A percentile compares a stretch with the other conserved stretches of the same genome.
Evolutionary conservation across 2,113 vertebrate species (phyloP).

Genomic region (Bagarius yarrelli): DNA sequence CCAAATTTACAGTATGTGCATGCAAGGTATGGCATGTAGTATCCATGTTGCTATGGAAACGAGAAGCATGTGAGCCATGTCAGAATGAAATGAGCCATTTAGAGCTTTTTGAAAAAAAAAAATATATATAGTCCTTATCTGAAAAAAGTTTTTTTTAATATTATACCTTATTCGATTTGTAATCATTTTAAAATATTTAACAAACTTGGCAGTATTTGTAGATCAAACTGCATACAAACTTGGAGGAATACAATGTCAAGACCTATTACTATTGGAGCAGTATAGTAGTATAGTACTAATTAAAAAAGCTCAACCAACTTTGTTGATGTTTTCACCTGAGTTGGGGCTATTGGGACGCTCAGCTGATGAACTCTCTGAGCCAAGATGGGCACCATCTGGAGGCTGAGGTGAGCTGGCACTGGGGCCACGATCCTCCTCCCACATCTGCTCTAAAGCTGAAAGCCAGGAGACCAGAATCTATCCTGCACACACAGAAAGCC

Average conservation of each 20-base stretch:
- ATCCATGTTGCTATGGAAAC: not conserved
- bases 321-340: constrained; percentile 62
- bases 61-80: not conserved
- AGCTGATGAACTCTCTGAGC: constrained; percentile 6
- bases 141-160: too few relatives aligned
- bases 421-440: constrained; percentile 64
- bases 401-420: constrained; percentile 53
- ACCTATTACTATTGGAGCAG: not conserved
- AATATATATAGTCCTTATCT: too few relatives aligned
- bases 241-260: too few relatives aligned
- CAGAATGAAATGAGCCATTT: too few relatives aligned
- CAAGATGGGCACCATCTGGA: constrained; percentile 61
- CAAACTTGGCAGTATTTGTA: too few relatives aligned
- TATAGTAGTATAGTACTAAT: not conserved
- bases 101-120: too few relatives aligned
- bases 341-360: constrained; percentile 29
- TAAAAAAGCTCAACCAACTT: not conserved
- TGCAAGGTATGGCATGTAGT: not conserved
- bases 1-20: not conserved
- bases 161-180: too few relatives aligned
- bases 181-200: too few relatives aligned
- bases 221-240: not conserved
- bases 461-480: constrained; percentile 49
- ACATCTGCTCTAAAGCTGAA: constrained; percentile 68
- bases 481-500: constrained; percentile 29